Evolutionary conservation across 2,888 invertebrate genomes (phyloP).

Genomic region (Operophtera brumata): DNA sequence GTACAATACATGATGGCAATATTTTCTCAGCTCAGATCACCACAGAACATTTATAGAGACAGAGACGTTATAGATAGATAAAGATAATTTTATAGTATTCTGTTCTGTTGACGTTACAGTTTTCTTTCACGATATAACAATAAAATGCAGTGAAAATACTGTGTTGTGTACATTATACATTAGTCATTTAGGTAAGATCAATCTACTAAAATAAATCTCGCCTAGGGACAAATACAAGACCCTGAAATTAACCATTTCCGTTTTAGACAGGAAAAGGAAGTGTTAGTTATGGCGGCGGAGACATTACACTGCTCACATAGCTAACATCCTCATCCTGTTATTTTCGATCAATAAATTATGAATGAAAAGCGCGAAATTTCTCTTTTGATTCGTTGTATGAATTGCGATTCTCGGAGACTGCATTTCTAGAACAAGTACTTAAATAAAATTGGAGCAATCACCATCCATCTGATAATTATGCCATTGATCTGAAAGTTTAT

Average conservation of each 20-base stretch:
- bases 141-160: slow-evolving; percentile 11
- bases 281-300: slow-evolving; percentile 69
- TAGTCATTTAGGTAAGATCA: slow-evolving; percentile 36
- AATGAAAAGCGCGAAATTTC: no score
- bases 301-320: slow-evolving; percentile 40
- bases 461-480: no score
- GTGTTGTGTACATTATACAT: slow-evolving; percentile 2
- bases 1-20: slow-evolving; percentile 36
- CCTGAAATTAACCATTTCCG: slow-evolving; percentile 52
- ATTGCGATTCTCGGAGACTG: no score
- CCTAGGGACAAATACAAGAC: slow-evolving; percentile 16
- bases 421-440: slow-evolving; percentile 7
- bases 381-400: no score
- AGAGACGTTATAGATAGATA: no score
- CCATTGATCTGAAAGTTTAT: no score
- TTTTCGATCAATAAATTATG: slow-evolving; percentile 40
- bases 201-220: slow-evolving; percentile 2
- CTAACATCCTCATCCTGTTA: slow-evolving; percentile 68
- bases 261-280: slow-evolving; percentile 83
- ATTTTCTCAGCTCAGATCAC: no score
- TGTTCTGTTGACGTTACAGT: slow-evolving; percentile 45
- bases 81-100: slow-evolving; percentile 13
- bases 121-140: slow-evolving; percentile 23
- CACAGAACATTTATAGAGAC: no score
- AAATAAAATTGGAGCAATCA: no score